A percentile compares a stretch with the other conserved stretches of the same genome.
Conservation (phyloP, 2,113 vertebrate species). For the Ibidorhyncha struthersii region DNA sequence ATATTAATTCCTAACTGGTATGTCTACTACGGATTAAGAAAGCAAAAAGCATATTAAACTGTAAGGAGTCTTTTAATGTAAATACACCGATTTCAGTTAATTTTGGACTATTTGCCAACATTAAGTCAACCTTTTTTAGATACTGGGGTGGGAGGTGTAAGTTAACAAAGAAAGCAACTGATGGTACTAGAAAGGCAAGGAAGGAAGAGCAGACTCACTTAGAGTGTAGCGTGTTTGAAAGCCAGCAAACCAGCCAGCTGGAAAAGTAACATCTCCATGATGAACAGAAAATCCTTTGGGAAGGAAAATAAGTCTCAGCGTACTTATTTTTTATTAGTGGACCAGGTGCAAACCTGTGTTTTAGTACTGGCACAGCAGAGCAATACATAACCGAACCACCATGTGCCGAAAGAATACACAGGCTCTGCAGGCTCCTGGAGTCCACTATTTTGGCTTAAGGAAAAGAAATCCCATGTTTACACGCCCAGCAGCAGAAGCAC, state of each 20-base stretch:
- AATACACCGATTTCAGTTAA: neutral
- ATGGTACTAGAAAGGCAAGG: accelerated
- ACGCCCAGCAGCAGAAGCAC: neutral
- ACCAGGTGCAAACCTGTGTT: neutral
- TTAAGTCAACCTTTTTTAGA: neutral
- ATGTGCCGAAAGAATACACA: accelerated
- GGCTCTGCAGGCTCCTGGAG: neutral
- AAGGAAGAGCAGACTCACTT: neutral
- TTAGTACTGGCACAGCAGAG: neutral
- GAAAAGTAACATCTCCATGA: neutral
- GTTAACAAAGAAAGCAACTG: neutral
- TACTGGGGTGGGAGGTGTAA: neutral
- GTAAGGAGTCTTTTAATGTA: neutral
- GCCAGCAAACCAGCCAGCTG: neutral
- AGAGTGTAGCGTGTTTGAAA: neutral
- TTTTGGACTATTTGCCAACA: neutral
- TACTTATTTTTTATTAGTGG: neutral
- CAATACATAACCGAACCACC: accelerated
- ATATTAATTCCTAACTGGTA: neutral
- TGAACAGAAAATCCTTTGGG: neutral
- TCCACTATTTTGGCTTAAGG: neutral
- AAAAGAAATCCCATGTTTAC: neutral
- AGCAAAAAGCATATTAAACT: neutral
- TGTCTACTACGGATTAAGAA: neutral
- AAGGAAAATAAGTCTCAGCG: neutral